Percentiles rank a stretch among this genome's conserved stretches.
Evolutionary conservation across 1,140 invertebrate genomes (phyloP).

Genomic region (Panulirus ornatus): DNA sequence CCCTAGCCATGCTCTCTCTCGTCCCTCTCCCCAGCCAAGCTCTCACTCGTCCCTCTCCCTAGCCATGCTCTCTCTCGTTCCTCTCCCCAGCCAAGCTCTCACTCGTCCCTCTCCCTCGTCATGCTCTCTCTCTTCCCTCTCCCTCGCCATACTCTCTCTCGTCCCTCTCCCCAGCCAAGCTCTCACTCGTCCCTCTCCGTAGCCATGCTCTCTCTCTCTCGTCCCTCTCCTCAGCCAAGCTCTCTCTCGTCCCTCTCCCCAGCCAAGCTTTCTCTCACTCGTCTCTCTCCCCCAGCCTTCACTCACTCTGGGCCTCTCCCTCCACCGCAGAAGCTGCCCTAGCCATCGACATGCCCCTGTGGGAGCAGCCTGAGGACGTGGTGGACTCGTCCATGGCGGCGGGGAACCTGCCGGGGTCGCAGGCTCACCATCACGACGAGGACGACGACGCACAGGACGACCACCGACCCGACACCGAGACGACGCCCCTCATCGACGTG

Average conservation of each 20-base stretch:
- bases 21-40: too few species aligned
- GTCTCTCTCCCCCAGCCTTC: background rate
- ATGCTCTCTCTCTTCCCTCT: background rate
- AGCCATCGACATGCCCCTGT: slow-evolving; percentile 35
- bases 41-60: background rate
- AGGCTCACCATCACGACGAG: background rate
- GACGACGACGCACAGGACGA: background rate
- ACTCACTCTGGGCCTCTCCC: background rate
- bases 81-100: background rate
- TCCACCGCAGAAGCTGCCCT: slow-evolving; percentile 17
- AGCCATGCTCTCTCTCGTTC: background rate
- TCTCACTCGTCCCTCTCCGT: background rate
- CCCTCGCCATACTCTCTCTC: background rate
- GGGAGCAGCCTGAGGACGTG: slow-evolving; percentile 41
- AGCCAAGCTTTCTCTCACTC: background rate
- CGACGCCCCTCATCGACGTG: slow-evolving; percentile 4
- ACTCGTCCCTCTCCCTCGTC: too few species aligned
- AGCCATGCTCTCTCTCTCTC: background rate
- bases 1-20: too few species aligned
- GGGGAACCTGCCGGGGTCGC: background rate
- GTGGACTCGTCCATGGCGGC: background rate
- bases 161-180: background rate
- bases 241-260: background rate
- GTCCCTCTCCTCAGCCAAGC: background rate
- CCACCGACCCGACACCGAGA: background rate